These are phyloP conservation scores for Daktulosphaira vitifoliae DNA, from an alignment of 1,140 invertebrate species.

Conservation along the genomic window DNA sequence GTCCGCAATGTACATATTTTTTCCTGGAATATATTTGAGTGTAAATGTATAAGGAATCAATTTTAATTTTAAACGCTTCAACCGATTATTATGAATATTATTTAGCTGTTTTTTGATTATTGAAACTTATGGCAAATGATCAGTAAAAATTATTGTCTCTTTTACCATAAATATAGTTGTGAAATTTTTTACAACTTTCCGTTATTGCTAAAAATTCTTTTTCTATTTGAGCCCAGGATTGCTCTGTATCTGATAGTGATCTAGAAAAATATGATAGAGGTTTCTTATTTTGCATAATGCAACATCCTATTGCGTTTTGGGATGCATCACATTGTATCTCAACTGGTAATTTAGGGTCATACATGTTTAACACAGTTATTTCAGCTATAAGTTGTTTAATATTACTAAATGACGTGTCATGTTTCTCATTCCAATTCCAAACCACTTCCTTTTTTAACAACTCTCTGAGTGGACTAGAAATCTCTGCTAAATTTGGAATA, in stretches of 20 bases:
- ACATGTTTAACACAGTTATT: constrained; percentile 35
- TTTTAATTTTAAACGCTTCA: constrained; percentile 25
- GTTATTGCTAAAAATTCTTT: constrained; percentile 41
- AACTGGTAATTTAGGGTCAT: constrained; percentile 37
- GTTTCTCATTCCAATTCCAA: too few species aligned
- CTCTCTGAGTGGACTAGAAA: constrained; percentile 32
- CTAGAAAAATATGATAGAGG: neutral
- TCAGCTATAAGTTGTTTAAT: neutral
- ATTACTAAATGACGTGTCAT: too few species aligned
- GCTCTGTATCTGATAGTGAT: neutral
- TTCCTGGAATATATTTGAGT: constrained; percentile 9
- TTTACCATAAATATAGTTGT: constrained; percentile 40
- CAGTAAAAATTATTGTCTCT: constrained; percentile 39
- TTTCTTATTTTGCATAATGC: constrained; percentile 14
- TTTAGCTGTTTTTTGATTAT: constrained; percentile 37
- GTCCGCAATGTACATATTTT: constrained; percentile 6
- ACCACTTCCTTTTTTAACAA: too few species aligned
- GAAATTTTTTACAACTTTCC: constrained; percentile 40
- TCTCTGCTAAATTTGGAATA: constrained; percentile 30
- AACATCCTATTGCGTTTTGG: constrained; percentile 36
- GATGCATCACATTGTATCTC: constrained; percentile 41
- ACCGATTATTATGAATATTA: constrained; percentile 13
- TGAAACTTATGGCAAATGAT: constrained; percentile 42
- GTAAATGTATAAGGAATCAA: neutral
- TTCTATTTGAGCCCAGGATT: constrained; percentile 39